These are phyloP conservation scores for Erebia palarica DNA, from an alignment of 2,888 invertebrate genomes.

Conservation along the genomic window DNA sequence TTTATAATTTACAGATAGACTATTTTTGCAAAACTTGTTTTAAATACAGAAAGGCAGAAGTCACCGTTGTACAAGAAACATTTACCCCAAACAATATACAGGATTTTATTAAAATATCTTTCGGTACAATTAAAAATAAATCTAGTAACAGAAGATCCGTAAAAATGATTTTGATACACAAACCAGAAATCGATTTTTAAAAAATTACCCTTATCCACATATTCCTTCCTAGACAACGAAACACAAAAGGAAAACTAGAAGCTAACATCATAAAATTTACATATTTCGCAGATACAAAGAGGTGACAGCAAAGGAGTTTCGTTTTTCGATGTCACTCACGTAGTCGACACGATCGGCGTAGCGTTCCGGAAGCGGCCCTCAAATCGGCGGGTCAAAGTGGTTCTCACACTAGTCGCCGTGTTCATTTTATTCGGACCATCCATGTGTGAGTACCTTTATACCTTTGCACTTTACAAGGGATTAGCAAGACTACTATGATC, in stretches of 20 bases:
- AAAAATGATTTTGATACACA: no score
- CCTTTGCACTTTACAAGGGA: no score
- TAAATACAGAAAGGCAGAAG: no score
- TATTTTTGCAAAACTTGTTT: no score
- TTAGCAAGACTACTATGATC: no score
- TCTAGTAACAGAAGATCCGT: no score
- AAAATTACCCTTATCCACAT: not conserved
- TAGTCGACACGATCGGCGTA: constrained; percentile 73
- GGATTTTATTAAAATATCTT: no score
- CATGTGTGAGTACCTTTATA: constrained; percentile 65
- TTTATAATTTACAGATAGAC: no score
- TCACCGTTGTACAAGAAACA: no score
- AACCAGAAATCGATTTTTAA: not conserved
- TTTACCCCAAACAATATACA: no score
- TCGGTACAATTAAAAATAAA: no score
- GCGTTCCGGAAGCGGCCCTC: constrained; percentile 68
- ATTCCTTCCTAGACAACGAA: not conserved
- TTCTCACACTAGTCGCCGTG: constrained; percentile 73
- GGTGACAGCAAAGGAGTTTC: constrained; percentile 66
- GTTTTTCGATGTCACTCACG: constrained; percentile 89
- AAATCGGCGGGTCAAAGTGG: constrained; percentile 66
- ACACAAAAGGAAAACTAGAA: not conserved
- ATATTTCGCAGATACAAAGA: constrained; percentile 63
- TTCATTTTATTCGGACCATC: constrained; percentile 79
- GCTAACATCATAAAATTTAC: constrained; percentile 18